Evolutionary conservation across 2,113 vertebrate genomes (phyloP).

Genomic region (Copsychus sechellarum): DNA sequence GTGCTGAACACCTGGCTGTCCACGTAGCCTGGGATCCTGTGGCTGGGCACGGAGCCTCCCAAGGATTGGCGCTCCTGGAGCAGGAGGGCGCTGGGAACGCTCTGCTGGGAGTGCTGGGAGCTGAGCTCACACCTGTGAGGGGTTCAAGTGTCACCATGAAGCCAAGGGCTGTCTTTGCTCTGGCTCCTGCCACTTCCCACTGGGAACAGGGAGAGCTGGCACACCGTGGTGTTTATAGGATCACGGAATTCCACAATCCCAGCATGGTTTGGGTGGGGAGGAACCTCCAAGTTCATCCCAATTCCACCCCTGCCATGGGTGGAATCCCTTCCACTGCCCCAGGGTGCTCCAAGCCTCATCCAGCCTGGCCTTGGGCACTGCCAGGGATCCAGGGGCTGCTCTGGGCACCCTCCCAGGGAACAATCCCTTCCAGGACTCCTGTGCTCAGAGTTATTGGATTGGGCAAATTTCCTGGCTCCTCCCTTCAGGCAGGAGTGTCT

Average conservation of each 20-base stretch:
- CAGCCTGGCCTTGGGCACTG: background rate
- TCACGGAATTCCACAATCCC: background rate
- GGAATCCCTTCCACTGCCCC: background rate
- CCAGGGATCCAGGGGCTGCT: background rate
- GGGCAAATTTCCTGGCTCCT: background rate
- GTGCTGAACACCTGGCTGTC: constrained; percentile 20
- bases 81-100: background rate
- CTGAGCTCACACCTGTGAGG: constrained; percentile 10
- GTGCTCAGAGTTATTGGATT: background rate
- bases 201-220: background rate
- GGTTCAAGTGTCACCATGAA: background rate
- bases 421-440: background rate
- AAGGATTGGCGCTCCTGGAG: background rate
- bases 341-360: background rate
- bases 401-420: background rate
- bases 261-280: background rate
- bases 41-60: background rate
- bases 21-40: background rate
- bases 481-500: background rate
- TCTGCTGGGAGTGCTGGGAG: background rate
- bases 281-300: background rate
- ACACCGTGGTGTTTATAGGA: fast-evolving
- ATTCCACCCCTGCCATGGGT: too few species aligned
- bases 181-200: background rate
- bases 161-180: background rate